These are phyloP conservation scores for Tragelaphus strepsiceros DNA, from an alignment of 2,113 vertebrate genomes.

Conservation along the genomic window DNA sequence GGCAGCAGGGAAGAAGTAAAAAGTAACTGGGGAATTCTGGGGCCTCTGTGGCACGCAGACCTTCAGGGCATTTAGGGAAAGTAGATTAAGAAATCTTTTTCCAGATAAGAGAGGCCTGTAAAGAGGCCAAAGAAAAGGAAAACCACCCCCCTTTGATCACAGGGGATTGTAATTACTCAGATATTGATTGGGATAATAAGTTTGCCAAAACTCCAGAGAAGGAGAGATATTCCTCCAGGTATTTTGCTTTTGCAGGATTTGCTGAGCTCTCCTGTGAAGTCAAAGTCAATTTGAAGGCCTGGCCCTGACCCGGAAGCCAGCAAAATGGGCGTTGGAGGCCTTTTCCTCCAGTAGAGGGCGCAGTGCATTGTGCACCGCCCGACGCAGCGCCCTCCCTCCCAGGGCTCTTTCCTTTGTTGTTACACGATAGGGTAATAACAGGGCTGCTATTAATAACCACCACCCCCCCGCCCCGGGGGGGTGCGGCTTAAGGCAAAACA, in stretches of 20 bases:
- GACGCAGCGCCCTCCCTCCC: fast-evolving
- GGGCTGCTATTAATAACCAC: not conserved
- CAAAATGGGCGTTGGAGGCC: not conserved
- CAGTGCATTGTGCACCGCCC: fast-evolving
- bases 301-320: not conserved
- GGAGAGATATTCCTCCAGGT: not conserved
- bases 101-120: slow-evolving; percentile 47
- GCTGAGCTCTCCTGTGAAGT: slow-evolving; percentile 55
- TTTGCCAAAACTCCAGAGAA: slow-evolving; percentile 53
- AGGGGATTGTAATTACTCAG: slow-evolving; percentile 31
- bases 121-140: slow-evolving; percentile 49
- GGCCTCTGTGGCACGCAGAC: not conserved
- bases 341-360: not conserved
- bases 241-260: slow-evolving; percentile 57
- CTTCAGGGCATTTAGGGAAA: slow-evolving; percentile 53
- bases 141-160: not conserved
- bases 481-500: too few relatives aligned
- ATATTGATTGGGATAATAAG: slow-evolving; percentile 50
- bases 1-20: not conserved
- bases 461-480: not conserved
- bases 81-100: slow-evolving; percentile 57
- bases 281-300: slow-evolving; percentile 37
- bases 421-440: not conserved
- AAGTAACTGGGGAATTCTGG: not conserved
- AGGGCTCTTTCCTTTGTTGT: too few relatives aligned